Conservation (phyloP, 2,888 invertebrate species). For the Fissipunctia ypsillon region DNA sequence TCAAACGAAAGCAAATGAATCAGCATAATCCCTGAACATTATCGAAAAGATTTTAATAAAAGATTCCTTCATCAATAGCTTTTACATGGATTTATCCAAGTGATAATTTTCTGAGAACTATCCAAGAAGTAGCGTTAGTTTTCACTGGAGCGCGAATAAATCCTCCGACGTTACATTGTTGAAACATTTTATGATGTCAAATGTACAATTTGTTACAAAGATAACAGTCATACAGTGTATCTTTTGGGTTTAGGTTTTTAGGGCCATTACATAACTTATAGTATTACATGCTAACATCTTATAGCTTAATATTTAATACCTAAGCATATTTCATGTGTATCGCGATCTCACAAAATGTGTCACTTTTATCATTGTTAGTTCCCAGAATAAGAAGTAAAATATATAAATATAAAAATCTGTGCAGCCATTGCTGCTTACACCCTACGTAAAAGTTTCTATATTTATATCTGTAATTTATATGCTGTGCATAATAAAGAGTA, state of each 20-base stretch:
- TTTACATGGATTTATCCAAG: conserved; percentile 51
- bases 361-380: no score
- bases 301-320: no score
- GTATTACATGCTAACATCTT: no score
- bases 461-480: no score
- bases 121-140: conserved; percentile 31
- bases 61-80: conserved; percentile 20
- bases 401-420: no score
- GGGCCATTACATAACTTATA: neutral
- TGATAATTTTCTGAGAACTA: conserved; percentile 43
- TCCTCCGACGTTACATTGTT: conserved; percentile 48
- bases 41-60: conserved; percentile 15
- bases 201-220: conserved; percentile 38
- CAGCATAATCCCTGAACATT: neutral
- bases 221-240: conserved; percentile 33
- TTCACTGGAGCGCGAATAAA: conserved; percentile 45
- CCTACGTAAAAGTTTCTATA: no score
- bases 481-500: no score
- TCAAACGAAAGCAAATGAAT: neutral
- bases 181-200: conserved; percentile 48
- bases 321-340: no score
- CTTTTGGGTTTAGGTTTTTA: neutral
- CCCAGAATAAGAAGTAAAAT: neutral
- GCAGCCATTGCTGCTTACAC: no score
- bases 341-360: no score